Evolutionary conservation across 2,113 vertebrate genomes (phyloP), one percentile per base, ranked within the genome.

Genomic region (Cathartes aura): DNA sequence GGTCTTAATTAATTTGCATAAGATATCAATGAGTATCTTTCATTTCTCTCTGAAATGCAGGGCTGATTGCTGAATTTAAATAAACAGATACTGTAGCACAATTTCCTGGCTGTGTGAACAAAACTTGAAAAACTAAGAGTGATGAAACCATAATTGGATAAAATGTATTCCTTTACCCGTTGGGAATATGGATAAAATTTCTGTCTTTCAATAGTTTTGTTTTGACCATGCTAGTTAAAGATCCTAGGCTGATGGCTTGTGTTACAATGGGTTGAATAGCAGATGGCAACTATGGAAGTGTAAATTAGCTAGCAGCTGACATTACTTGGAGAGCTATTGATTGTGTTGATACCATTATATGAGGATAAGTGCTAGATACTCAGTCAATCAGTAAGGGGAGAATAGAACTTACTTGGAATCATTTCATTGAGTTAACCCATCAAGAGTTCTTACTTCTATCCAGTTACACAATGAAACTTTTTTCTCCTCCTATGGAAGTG

Each of bases 211-310:
- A 4, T 59, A 66, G 80, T 83, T 94, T 22, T 93, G 85, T 92
- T 94, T 68, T 92, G 75, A 62, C 85, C 3, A 0, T 36, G 60
- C 62, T 89, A 53, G 72, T 81, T 95, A 34, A 81, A 94, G 92
- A 70, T 92, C 70, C 43, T 21, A 12, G 79, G 75, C 92, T 95
- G 87, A 40, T 91, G 87, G 87, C 73, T 94, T 93, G 70, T 70
- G 89, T 90, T 78, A 56, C 92, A 89, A 82, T 53, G 80, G 87
- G 67, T 62, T 89, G 67, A 66, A 78, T 10, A 75, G 96, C 96
- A 98, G 97, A 97, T 97, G 97, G 97, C 95, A 96, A 13, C 78
- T 48, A 38, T 93, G 95, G 93, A 95, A 94, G 93, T 96, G 96
- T 93, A 96, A 97, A 94, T 97, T 59, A 95, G 91, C 79, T n/a